Evolutionary conservation across 2,888 invertebrate species (phyloP), one percentile per base, ranked within the genome.

Genomic region (Troglohyphantes excavatus): DNA sequence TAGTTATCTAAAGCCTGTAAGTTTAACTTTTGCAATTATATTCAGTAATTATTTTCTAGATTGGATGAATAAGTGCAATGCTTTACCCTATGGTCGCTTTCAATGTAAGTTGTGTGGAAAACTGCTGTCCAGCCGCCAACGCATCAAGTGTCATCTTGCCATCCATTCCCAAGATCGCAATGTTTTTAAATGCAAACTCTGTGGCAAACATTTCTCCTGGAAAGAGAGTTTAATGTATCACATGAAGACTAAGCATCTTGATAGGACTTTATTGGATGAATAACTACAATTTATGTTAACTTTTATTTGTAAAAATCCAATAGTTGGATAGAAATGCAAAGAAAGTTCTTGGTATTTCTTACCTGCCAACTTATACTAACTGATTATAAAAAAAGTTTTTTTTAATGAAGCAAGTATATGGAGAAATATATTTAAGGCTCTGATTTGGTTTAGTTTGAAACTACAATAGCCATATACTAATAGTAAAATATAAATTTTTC

Each of bases 91-190:
- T 65, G 26, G 26, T 23, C 29, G 53, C 19, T 65, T 81, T 0
- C 67, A 81, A 27, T 87, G 81, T 21, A 67, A 67, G 9, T 53
- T 87, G 6, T 81, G 87, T 81, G 67, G 63, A 23, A 81, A 67
- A 73, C 19, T 75, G 17, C 23, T 87, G n/a, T 86, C 86, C 43
- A 67, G 79, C n/a, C 63, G 72, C 11, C 87, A 87, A 29, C 72
- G 81, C 1, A 43, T 73, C 19, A 72, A 73, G 46, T 46, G 46
- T 46, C 81, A 79, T 26, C 39, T 87, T 27, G 17, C 53, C 6
- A 81, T 73, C 13, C 81, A 87, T 73, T 87, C 87, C 19, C 23
- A 75, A 17, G 26, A 17, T 2, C 63, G 81, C 19, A 13, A 46
- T 39, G 2, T 67, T 21, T 70, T 59, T 53, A 81, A 81, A 53